phyloP scores from a whole-genome alignment of 2,113 vertebrate species.

The Phylloscopus trochilus region DNA sequence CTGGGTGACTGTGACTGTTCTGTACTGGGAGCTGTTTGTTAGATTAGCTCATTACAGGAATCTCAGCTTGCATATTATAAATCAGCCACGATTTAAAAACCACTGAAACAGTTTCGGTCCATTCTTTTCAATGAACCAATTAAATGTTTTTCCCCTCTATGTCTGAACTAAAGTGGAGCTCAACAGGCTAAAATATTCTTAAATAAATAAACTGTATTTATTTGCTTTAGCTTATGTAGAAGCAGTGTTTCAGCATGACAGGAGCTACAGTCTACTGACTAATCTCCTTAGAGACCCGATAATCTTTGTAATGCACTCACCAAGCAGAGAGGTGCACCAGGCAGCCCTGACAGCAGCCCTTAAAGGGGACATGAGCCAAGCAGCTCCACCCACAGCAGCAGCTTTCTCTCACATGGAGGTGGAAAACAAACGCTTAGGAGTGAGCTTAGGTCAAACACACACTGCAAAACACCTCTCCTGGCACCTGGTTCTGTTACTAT shows the following conservation, averaged over 20 bases:
- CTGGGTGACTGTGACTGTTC: not conserved
- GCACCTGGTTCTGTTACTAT: not conserved
- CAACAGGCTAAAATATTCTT: not conserved
- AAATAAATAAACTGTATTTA: not conserved
- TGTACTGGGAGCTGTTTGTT: not conserved
- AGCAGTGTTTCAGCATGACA: not conserved
- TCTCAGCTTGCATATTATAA: not conserved
- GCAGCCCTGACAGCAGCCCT: not conserved
- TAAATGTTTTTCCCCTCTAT: not conserved
- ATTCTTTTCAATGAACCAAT: not conserved
- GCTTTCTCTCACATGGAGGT: fast-evolving
- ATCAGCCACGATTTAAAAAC: not conserved
- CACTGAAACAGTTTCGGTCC: not conserved
- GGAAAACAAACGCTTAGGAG: not conserved
- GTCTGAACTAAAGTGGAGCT: not conserved
- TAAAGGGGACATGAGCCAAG: not conserved
- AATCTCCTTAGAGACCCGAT: conserved; percentile 48
- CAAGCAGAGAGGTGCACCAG: not conserved
- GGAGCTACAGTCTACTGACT: not conserved
- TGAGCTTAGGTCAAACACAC: not conserved
- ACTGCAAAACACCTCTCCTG: not conserved
- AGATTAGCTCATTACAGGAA: not conserved
- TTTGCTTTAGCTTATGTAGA: not conserved
- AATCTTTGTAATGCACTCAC: conserved; percentile 42
- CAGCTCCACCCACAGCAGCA: not conserved